Conservation (phyloP, 2,797 vertebrate species). For the Morelia viridis region DNA sequence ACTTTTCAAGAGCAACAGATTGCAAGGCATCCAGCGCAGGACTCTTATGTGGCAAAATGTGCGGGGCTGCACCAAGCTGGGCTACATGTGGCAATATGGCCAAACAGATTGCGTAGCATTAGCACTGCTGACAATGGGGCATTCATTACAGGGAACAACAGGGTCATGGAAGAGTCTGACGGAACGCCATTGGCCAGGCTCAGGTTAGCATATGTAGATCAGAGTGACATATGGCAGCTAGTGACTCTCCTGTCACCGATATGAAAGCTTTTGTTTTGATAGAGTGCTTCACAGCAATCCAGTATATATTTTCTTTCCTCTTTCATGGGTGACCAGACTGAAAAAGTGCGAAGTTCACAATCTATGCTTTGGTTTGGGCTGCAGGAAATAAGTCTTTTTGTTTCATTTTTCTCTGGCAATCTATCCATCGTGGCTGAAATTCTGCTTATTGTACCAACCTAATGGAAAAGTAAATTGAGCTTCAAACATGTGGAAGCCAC, state of each 20-base stretch:
- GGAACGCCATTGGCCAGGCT: slow-evolving; percentile 43
- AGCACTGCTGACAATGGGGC: slow-evolving; percentile 50
- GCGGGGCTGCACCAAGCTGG: neutral
- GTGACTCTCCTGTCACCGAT: slow-evolving; percentile 59
- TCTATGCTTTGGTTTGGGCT: neutral
- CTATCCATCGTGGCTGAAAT: neutral
- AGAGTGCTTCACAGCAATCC: slow-evolving; percentile 26
- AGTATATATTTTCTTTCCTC: slow-evolving; percentile 5
- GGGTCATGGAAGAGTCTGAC: slow-evolving; percentile 42
- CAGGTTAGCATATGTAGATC: slow-evolving; percentile 56
- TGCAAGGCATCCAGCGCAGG: slow-evolving; percentile 49
- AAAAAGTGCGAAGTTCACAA: slow-evolving; percentile 28
- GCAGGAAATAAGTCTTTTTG: neutral
- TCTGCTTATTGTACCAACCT: neutral
- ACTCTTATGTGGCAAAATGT: slow-evolving; percentile 48
- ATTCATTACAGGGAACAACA: slow-evolving; percentile 57
- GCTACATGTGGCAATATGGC: slow-evolving; percentile 46
- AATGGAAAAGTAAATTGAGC: neutral
- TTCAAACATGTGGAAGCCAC: fast-evolving
- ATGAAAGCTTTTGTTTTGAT: slow-evolving; percentile 58
- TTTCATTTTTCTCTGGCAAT: neutral
- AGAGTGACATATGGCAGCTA: slow-evolving; percentile 65
- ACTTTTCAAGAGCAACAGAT: slow-evolving; percentile 48
- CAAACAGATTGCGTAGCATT: slow-evolving; percentile 56
- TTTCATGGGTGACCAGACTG: neutral